phyloP scores from a whole-genome alignment of 1,140 invertebrate species.

The Tetraneura akinire region DNA sequence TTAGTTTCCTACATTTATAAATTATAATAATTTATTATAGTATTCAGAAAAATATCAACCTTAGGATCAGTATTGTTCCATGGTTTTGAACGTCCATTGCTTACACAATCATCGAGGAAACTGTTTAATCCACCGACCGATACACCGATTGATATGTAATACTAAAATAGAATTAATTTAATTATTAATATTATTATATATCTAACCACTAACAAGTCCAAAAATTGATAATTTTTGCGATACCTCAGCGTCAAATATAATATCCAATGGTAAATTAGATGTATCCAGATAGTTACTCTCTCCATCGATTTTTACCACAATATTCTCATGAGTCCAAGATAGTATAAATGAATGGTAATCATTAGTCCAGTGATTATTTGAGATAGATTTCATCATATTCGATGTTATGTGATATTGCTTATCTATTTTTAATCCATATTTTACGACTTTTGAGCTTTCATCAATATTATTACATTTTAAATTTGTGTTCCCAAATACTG shows the following conservation, averaged over 20 bases:
- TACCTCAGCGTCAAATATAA: conserved; percentile 26
- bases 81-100: conserved; percentile 58
- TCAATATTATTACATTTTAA: not conserved
- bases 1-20: not conserved
- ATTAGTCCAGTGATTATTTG: not conserved
- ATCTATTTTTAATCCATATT: conserved; percentile 40
- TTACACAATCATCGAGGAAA: conserved; percentile 60
- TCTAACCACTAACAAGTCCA: not conserved
- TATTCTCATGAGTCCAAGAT: conserved; percentile 3
- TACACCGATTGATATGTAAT: conserved; percentile 63
- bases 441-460: not conserved
- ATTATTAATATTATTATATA: not conserved
- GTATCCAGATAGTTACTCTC: not conserved
- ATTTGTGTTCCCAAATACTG: not conserved
- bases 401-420: not conserved
- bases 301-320: not conserved
- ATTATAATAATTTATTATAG: not conserved
- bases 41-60: conserved; percentile 52
- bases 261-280: not conserved
- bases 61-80: conserved; percentile 60
- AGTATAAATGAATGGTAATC: conserved; percentile 20
- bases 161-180: conserved; percentile 58
- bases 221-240: not conserved
- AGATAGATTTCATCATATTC: not conserved
- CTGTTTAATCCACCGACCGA: conserved; percentile 63